Base-by-base conservation (phyloP, 2,797 vertebrate species). In the Sebastes cheni region DNA sequence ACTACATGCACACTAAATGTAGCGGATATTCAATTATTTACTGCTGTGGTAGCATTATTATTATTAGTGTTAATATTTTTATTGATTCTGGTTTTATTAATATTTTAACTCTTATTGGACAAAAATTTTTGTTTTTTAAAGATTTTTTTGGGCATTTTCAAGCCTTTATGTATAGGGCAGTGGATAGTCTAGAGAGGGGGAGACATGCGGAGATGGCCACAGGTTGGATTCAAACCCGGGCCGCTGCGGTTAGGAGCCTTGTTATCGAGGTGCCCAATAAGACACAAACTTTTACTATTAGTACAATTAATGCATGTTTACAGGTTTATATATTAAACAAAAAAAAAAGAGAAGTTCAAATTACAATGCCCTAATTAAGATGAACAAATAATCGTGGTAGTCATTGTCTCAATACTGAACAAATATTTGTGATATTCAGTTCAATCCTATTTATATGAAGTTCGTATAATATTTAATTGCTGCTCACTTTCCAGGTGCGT, bases 161-260 rank as follows among this genome's bases (percentile, higher is more conserved):
- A 42, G 39, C 39, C 0, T 18, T 46, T 46, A 46, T 46, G 0
- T 46, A 16, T 46, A 46, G 42, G 42, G 42, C 16, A 46, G 42
- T 18, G 3, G 42, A 46, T 46, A 46, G 42, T 46, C 42, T 18
- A 18, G 42, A 46, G 39, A 16, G 6, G 42, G 6, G 42, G 42
- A 46, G 42, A 18, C 42, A 0, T 46, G 16, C 6, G 6, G 42
- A 18, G 0, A 46, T 18, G 14, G 14, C 1, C 6, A 6, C 14
- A 46, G 42, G 3, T 46, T 46, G 42, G 42, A 0, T 18, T 46
- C 42, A 0, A 0, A 46, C 3, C 42, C 42, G 42, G 42, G 16
- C 42, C 3, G 6, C 42, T 46, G 42, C 16, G 16, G 42, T 46
- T 46, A 46, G 42, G 42, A 46, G 42, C 16, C 42, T 1, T 46